A percentile compares a stretch with the other conserved stretches of the same genome.
Evolutionary conservation across 2,888 invertebrate species (phyloP).

Genomic region (Phragmatobia fuliginosa): DNA sequence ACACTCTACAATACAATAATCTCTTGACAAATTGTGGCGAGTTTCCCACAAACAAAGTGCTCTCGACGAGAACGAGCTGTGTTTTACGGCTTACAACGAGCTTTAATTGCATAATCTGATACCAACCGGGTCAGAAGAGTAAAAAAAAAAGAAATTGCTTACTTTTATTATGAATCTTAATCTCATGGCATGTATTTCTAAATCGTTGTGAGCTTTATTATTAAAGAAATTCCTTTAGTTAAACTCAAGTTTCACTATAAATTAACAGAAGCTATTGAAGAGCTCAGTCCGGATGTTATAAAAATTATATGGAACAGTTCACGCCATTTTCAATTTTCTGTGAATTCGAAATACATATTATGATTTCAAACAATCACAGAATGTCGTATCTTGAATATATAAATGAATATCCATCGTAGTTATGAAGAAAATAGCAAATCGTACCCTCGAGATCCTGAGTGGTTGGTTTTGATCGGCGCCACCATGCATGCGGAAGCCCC

Average conservation of each 20-base stretch:
- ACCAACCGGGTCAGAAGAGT: slow-evolving; percentile 49
- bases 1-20: slow-evolving; percentile 59
- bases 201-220: slow-evolving; percentile 28
- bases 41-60: slow-evolving; percentile 63
- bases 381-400: background rate
- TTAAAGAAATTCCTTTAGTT: slow-evolving; percentile 27
- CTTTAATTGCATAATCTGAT: slow-evolving; percentile 71
- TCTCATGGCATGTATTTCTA: slow-evolving; percentile 28
- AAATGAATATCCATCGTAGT: slow-evolving; percentile 11
- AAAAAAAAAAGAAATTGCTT: slow-evolving; percentile 50
- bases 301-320: slow-evolving; percentile 37
- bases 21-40: slow-evolving; percentile 63
- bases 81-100: slow-evolving; percentile 61
- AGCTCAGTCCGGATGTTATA: slow-evolving; percentile 36
- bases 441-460: slow-evolving; percentile 92
- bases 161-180: slow-evolving; percentile 45
- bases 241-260: slow-evolving; percentile 6
- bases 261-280: slow-evolving; percentile 35
- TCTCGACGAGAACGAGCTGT: slow-evolving; percentile 56
- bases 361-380: slow-evolving; percentile 4
- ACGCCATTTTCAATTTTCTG: slow-evolving; percentile 35
- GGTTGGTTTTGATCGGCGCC: slow-evolving; percentile 93
- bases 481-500: slow-evolving; percentile 96
- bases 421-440: slow-evolving; percentile 61
- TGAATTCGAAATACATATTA: slow-evolving; percentile 29